phyloP scores from a whole-genome alignment of 1,140 invertebrate species.

The Meloidogyne hapla region DNA sequence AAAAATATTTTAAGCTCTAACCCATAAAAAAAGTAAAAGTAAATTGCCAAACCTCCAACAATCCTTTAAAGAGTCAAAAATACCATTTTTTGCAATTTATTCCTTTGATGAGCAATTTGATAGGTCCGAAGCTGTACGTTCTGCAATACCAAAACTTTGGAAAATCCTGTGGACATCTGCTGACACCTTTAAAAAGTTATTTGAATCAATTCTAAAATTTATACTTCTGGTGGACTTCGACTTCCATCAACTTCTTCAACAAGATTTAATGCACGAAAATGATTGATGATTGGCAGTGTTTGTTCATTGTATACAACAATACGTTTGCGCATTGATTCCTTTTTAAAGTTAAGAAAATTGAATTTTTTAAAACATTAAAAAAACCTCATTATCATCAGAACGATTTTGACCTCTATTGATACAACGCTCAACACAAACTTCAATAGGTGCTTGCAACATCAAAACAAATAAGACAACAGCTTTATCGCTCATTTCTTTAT shows the following conservation, averaged over 20 bases:
- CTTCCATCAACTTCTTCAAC: slow-evolving; percentile 79
- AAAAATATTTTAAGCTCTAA: no score
- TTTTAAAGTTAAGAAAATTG: background rate
- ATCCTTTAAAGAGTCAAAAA: no score
- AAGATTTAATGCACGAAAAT: slow-evolving; percentile 75
- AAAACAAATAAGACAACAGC: slow-evolving; percentile 83
- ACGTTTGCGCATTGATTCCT: slow-evolving; percentile 82
- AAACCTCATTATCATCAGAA: slow-evolving; percentile 81
- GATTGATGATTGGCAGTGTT: slow-evolving; percentile 87
- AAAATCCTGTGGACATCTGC: background rate
- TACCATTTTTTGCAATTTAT: no score
- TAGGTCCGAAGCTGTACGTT: background rate
- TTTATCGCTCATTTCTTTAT: slow-evolving; percentile 79
- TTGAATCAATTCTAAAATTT: background rate
- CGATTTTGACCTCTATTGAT: slow-evolving; percentile 85
- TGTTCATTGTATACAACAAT: slow-evolving; percentile 83
- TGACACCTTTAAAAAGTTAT: background rate
- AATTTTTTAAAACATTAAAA: slow-evolving; percentile 9
- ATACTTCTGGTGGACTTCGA: slow-evolving; percentile 64
- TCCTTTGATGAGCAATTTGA: background rate
- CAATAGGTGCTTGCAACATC: slow-evolving; percentile 84
- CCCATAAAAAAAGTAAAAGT: no score
- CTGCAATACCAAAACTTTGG: background rate
- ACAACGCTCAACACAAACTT: slow-evolving; percentile 81
- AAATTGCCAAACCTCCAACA: no score